A percentile compares a stretch with the other conserved stretches of the same genome.
Evolutionary conservation across 2,113 vertebrate genomes (phyloP).

Genomic region (Jaculus jaculus): DNA sequence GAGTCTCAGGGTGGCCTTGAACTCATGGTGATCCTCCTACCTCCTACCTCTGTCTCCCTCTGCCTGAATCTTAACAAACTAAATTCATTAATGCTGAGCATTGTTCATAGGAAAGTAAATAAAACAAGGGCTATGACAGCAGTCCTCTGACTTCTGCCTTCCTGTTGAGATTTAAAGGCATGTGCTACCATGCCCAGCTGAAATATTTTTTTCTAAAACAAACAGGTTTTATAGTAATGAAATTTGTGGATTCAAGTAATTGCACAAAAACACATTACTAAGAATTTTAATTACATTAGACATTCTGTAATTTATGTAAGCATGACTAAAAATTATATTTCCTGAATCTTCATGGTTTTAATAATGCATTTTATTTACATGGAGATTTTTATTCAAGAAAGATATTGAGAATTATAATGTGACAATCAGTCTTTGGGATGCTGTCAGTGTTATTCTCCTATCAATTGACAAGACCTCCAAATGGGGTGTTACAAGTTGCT

Average conservation of each 20-base stretch:
- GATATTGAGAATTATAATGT: constrained; percentile 43
- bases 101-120: background rate
- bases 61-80: background rate
- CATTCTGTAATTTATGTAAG: background rate
- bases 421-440: constrained; percentile 28
- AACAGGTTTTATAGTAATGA: no score
- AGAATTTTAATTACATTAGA: background rate
- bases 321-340: background rate
- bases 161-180: no score
- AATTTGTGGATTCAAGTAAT: no score
- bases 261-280: no score
- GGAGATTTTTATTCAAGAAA: constrained; percentile 50
- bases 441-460: constrained; percentile 43
- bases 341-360: background rate
- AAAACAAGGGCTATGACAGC: background rate
- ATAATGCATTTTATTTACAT: constrained; percentile 4
- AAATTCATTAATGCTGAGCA: background rate
- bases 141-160: no score
- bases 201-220: no score
- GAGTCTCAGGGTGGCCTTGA: no score
- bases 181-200: no score
- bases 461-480: constrained; percentile 26
- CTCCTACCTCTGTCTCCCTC: no score
- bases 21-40: no score
- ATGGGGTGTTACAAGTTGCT: background rate